These are phyloP conservation scores for Scleropages formosus DNA, from an alignment of 2,797 vertebrate genomes.

Conservation along the genomic window DNA sequence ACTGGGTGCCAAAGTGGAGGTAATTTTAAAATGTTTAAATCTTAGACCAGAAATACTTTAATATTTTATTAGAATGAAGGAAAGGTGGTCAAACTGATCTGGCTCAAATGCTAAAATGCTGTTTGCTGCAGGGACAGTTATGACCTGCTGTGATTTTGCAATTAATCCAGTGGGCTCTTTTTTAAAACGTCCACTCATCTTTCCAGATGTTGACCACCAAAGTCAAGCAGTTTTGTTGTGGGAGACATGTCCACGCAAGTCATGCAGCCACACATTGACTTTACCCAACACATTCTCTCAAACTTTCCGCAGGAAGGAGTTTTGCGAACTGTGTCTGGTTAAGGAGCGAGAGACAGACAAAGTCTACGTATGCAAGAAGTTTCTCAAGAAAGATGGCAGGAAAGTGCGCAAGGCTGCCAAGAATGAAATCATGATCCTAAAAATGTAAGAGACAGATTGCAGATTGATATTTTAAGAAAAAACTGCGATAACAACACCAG, in stretches of 20 bases:
- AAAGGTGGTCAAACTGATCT: too few species aligned
- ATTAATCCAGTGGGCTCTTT: too few species aligned
- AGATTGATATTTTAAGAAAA: too few species aligned
- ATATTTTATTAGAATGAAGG: too few species aligned
- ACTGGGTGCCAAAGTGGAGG: not conserved
- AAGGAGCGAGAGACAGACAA: slow-evolving; percentile 81
- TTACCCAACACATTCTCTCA: not conserved
- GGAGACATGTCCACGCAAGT: too few species aligned
- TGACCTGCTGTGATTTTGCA: not conserved
- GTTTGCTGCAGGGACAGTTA: not conserved
- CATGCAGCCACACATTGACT: not conserved
- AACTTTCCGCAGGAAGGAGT: slow-evolving; percentile 74
- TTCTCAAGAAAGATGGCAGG: slow-evolving; percentile 83
- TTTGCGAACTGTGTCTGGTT: slow-evolving; percentile 82
- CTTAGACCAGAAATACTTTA: not conserved
- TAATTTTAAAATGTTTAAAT: not conserved
- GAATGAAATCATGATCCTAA: slow-evolving; percentile 86
- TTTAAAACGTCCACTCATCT: too few species aligned
- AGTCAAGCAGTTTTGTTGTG: too few species aligned
- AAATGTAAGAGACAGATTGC: slow-evolving; percentile 69
- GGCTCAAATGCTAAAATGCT: too few species aligned
- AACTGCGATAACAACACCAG: not conserved
- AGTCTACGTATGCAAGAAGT: slow-evolving; percentile 84
- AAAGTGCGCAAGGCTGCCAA: slow-evolving; percentile 85
- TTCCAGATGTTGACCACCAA: too few species aligned